Percentiles rank a stretch among this genome's conserved stretches.
Evolutionary conservation across 2,888 invertebrate genomes (phyloP).

Genomic region (Eupeodes luniger): DNA sequence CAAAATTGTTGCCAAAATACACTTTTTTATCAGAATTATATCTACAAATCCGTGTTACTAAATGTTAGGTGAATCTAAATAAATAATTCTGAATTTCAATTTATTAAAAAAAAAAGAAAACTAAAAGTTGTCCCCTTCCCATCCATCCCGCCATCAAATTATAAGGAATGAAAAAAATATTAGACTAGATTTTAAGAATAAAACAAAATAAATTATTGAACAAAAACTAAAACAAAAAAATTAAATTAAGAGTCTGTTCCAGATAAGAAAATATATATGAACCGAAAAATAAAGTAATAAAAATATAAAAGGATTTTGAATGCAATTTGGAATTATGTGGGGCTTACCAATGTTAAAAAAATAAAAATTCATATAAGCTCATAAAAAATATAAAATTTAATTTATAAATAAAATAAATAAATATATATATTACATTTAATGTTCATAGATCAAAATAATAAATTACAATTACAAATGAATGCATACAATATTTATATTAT

Average conservation of each 20-base stretch:
- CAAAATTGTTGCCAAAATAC: slow-evolving; percentile 69
- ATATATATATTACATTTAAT: slow-evolving; percentile 61
- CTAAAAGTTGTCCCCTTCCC: slow-evolving; percentile 23
- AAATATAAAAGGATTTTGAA: slow-evolving; percentile 41
- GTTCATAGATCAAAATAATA: slow-evolving; percentile 70
- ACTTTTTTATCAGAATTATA: slow-evolving; percentile 27
- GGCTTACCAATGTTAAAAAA: slow-evolving; percentile 53
- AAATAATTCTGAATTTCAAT: slow-evolving; percentile 34
- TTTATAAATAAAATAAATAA: slow-evolving; percentile 46
- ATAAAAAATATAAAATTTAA: slow-evolving; percentile 64
- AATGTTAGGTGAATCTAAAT: slow-evolving; percentile 41
- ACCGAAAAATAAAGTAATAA: slow-evolving; percentile 2
- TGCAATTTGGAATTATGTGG: slow-evolving; percentile 72
- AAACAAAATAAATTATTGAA: slow-evolving; percentile 13
- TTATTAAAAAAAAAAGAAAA: slow-evolving; percentile 18
- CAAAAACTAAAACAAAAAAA: slow-evolving; percentile 13
- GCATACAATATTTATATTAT: slow-evolving; percentile 37
- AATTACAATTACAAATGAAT: slow-evolving; percentile 49
- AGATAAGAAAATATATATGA: slow-evolving; percentile 56
- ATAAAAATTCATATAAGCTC: slow-evolving; percentile 59
- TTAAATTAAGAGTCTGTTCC: slow-evolving; percentile 69
- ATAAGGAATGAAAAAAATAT: slow-evolving; percentile 46
- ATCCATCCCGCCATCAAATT: slow-evolving; percentile 37
- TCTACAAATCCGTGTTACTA: slow-evolving; percentile 29
- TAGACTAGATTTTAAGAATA: slow-evolving; percentile 64